A percentile compares a stretch with the other conserved stretches of the same genome.
Evolutionary conservation across 2,797 vertebrate genomes (phyloP).

Genomic region (Manis crassicaudata): DNA sequence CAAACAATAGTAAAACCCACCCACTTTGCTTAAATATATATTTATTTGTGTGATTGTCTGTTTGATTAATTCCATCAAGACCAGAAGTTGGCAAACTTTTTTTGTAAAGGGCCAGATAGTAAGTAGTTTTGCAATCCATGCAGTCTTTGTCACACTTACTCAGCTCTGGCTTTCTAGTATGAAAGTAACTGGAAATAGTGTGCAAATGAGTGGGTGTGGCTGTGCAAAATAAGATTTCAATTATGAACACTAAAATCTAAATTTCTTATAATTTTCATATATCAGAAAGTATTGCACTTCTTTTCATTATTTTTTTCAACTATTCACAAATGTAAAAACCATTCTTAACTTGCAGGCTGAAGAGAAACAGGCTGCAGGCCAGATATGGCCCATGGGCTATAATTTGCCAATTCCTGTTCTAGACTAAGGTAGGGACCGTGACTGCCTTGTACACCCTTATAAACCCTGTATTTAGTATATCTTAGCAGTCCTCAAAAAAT

Average conservation of each 20-base stretch:
- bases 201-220: neutral
- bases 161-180: neutral
- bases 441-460: neutral
- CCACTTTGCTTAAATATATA: neutral
- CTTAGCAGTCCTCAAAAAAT: conserved; percentile 16
- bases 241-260: neutral
- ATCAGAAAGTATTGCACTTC: neutral
- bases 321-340: neutral
- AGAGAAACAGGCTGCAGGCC: neutral
- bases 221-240: conserved; percentile 10
- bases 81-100: neutral
- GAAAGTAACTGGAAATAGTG: neutral
- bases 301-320: neutral
- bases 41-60: neutral
- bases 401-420: neutral
- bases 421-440: neutral
- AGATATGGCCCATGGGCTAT: neutral
- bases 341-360: neutral
- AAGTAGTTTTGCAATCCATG: neutral
- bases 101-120: neutral
- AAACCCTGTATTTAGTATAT: conserved; percentile 20
- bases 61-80: neutral
- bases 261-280: neutral
- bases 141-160: neutral
- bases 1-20: neutral